Base-by-base conservation (phyloP, 64 coral and sea anemone genomes). In the Porites lutea region DNA sequence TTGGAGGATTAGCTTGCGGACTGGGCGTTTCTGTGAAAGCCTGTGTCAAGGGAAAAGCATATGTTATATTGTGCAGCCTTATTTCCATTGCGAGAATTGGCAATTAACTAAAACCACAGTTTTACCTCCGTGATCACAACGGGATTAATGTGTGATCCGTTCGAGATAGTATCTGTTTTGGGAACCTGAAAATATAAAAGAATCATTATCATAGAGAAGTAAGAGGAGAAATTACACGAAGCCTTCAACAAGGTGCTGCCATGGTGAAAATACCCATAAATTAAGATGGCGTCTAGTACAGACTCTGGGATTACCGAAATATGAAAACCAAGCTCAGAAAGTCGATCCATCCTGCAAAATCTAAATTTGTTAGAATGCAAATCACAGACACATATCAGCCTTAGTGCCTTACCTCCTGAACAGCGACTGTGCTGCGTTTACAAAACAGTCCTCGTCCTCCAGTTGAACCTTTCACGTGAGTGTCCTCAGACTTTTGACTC, bases 101-200 rank as follows among this genome's bases (percentile, higher is more conserved):
- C 7, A 7, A 1, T 55, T 55, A 55, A 57, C 12, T 57, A 73
- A 13, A 43, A 13, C 0, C 11, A 5, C 2, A 21, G 2, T 27
- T 58, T 22, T 55, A 78, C 75, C 52, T 78, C 75, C 21, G 75
- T 55, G 57, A 13, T 27, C 7, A 49, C 16, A 14, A 46, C 50
- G 21, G 75, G 75, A 55, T 78, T 78, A 9, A 20, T 78, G 10
- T 78, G 52, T 55, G 50, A 78, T 19, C 75, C 75, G 52, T 78
- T 78, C 22, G 22, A 11, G 4, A 20, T 52, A 55, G 19, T 3
- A 8, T 21, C 75, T 10, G 51, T 1, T 9, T 78, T 78, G 19
- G 6, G 50, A 21, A 50, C 51, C 75, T 78, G 75, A 16, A 50
- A 51, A 50, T 11, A 75, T 5, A 8, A 77, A 54, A 13, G 5